A percentile compares a stretch with the other conserved stretches of the same genome.
These are phyloP conservation scores for Drosophila recens DNA, from an alignment of 2,888 invertebrate genomes.

Conservation along the genomic window DNA sequence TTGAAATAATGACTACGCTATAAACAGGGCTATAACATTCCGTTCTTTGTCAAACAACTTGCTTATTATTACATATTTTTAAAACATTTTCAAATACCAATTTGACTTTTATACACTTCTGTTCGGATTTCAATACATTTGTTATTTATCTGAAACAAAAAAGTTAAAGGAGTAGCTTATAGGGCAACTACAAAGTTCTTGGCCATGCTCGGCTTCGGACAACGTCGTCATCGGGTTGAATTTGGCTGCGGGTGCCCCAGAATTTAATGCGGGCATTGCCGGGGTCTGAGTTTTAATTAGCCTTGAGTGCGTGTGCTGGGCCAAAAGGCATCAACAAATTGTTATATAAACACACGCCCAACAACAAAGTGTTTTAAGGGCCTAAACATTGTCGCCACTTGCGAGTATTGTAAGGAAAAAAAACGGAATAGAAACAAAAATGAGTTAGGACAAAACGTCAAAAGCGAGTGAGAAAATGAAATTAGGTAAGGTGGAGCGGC, in stretches of 20 bases:
- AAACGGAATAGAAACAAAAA: conserved; percentile 21
- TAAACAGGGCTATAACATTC: too few species aligned
- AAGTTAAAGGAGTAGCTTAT: conserved; percentile 38
- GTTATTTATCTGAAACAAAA: not conserved
- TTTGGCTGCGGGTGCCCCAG: conserved; percentile 11
- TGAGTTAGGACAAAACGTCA: conserved; percentile 17
- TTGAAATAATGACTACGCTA: too few species aligned
- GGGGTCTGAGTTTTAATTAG: conserved; percentile 72
- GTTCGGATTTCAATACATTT: not conserved
- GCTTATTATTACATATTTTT: too few species aligned
- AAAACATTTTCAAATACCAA: not conserved
- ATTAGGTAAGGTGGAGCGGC: conserved; percentile 38
- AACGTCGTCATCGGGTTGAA: conserved; percentile 38
- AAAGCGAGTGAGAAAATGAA: conserved; percentile 42
- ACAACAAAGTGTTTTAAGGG: conserved; percentile 69
- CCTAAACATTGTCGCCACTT: conserved; percentile 71
- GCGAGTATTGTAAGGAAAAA: conserved; percentile 37
- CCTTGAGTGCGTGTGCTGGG: conserved; percentile 74
- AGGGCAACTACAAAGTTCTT: conserved; percentile 40
- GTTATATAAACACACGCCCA: conserved; percentile 74
- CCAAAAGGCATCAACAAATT: conserved; percentile 74
- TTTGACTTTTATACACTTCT: not conserved
- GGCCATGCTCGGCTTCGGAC: too few species aligned
- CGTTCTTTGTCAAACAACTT: too few species aligned
- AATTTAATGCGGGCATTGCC: conserved; percentile 59